Conservation (phyloP, 2,888 invertebrate genomes). For the Maniola hyperantus region DNA sequence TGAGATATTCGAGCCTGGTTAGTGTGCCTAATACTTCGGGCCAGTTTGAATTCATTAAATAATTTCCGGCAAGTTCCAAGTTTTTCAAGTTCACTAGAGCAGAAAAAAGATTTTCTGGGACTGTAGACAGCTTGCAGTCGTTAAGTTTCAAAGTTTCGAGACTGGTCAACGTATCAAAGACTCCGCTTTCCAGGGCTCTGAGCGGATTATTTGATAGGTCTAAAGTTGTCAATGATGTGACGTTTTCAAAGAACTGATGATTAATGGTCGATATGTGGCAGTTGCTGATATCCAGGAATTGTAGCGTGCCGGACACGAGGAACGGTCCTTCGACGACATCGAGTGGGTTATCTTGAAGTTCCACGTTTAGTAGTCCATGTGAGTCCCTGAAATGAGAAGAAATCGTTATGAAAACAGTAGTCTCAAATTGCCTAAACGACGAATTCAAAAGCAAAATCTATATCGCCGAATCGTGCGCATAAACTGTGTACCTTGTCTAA, state of each 20-base stretch:
- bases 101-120: slow-evolving; percentile 81
- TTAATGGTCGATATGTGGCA: slow-evolving; percentile 84
- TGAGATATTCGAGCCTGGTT: slow-evolving; percentile 83
- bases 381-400: slow-evolving; percentile 80
- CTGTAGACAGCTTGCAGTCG: slow-evolving; percentile 83
- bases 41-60: slow-evolving; percentile 83
- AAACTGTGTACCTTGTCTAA: neutral
- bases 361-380: slow-evolving; percentile 86
- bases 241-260: slow-evolving; percentile 85
- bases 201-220: slow-evolving; percentile 87
- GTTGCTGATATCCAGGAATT: slow-evolving; percentile 86
- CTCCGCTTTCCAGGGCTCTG: slow-evolving; percentile 77
- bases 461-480: neutral
- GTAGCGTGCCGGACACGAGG: slow-evolving; percentile 84
- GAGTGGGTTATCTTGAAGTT: slow-evolving; percentile 87
- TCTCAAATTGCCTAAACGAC: neutral
- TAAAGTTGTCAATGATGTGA: slow-evolving; percentile 85
- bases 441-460: neutral
- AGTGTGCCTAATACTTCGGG: slow-evolving; percentile 83
- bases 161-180: slow-evolving; percentile 85
- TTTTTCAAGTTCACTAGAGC: slow-evolving; percentile 84
- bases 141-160: slow-evolving; percentile 86
- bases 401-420: slow-evolving; percentile 22
- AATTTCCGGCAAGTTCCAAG: slow-evolving; percentile 85
- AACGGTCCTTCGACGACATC: slow-evolving; percentile 84